Conservation (phyloP, 53 echinoderm and acorn worm genomes). For the Zoroaster sp. region DNA sequence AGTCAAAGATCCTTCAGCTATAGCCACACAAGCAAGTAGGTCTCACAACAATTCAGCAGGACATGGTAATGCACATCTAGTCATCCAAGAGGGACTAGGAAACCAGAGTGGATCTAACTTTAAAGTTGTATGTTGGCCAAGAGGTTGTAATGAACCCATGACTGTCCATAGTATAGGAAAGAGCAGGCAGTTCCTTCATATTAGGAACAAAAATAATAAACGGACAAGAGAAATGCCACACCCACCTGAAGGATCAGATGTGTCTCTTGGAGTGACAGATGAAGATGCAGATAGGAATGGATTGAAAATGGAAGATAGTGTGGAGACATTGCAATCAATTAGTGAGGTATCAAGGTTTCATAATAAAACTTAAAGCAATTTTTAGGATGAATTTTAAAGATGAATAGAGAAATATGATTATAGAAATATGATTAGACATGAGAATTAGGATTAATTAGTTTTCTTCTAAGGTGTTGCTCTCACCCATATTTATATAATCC, state of each 20-base stretch:
- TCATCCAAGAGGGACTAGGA: not conserved
- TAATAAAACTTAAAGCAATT: not conserved
- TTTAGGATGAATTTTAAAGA: no score
- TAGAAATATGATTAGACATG: no score
- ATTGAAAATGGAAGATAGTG: conserved; percentile 23
- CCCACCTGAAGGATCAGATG: conserved; percentile 28
- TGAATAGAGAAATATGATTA: no score
- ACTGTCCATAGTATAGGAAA: conserved; percentile 33
- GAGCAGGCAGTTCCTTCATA: conserved; percentile 17
- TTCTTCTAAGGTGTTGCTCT: no score
- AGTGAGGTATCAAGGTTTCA: conserved; percentile 39
- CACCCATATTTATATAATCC: no score
- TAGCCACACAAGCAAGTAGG: conserved; percentile 32
- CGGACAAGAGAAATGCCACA: not conserved
- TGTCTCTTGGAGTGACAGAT: not conserved
- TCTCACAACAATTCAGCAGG: conserved; percentile 47
- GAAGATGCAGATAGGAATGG: not conserved
- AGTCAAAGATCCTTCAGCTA: conserved; percentile 12
- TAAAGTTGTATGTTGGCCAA: conserved; percentile 46
- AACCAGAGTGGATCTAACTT: not conserved
- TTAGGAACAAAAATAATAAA: not conserved
- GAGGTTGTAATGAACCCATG: conserved; percentile 12
- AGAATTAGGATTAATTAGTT: no score
- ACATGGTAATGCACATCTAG: not conserved
- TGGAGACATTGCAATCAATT: conserved; percentile 44